These are phyloP conservation scores for honey bee (Apis mellifera) DNA, from an alignment of 1,140 invertebrate species.

Conservation along the genomic window Amel_HAv3.1 CM009942.2:7075501-7076000, in stretches of 20 bases:
- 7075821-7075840: no score
- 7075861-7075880: no score
- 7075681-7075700: constrained; percentile 62
- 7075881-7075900: background rate
- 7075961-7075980: background rate
- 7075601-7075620: constrained; percentile 31
- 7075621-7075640: constrained; percentile 74
- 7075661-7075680: constrained; percentile 50
- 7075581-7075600: constrained; percentile 28
- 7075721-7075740: constrained; percentile 40
- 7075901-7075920: background rate
- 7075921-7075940: no score
- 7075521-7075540: background rate
- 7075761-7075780: background rate
- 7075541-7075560: background rate
- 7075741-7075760: constrained; percentile 59
- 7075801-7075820: no score
- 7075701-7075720: constrained; percentile 73
- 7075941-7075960: background rate
- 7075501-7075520: no score
- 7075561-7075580: constrained; percentile 12
- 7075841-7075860: no score
- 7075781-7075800: background rate
- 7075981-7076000: constrained; percentile 7
- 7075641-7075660: constrained; percentile 72